Evolutionary conservation across 1,140 invertebrate species (phyloP).

Genomic region (Euglossa dilemma): DNA sequence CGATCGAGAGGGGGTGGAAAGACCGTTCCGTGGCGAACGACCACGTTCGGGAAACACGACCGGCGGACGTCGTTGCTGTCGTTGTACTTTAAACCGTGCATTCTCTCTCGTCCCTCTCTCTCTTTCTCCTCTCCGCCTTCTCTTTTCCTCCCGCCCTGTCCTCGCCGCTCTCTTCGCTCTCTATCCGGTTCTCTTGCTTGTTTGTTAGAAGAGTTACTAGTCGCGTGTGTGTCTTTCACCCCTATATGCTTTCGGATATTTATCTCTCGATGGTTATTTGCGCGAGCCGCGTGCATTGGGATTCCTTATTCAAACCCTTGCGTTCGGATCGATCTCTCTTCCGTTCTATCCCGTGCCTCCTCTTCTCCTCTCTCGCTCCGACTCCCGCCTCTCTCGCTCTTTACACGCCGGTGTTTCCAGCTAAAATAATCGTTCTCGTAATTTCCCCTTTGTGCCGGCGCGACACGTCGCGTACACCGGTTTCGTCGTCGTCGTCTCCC

Average conservation of each 20-base stretch:
- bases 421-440: conserved; percentile 10
- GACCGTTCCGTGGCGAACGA: conserved; percentile 33
- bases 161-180: too few species aligned
- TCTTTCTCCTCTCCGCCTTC: neutral
- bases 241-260: conserved; percentile 32
- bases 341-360: neutral
- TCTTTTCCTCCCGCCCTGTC: too few species aligned
- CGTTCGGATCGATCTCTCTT: neutral
- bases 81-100: conserved; percentile 10
- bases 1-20: conserved; percentile 15
- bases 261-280: conserved; percentile 30
- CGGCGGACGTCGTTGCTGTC: conserved; percentile 18
- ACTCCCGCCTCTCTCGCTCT: neutral
- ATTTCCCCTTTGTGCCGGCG: neutral
- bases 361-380: neutral
- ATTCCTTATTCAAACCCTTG: conserved; percentile 33
- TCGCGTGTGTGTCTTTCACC: conserved; percentile 28
- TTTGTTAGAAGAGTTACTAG: conserved; percentile 29
- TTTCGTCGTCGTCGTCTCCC: neutral
- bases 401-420: neutral
- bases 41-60: conserved; percentile 38
- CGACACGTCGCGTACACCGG: neutral
- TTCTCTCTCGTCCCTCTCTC: neutral
- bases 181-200: neutral
- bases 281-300: neutral